Evolutionary conservation across 2,888 invertebrate genomes (phyloP), one percentile per base, ranked within the genome.

Genomic region (Hydraecia micacea): DNA sequence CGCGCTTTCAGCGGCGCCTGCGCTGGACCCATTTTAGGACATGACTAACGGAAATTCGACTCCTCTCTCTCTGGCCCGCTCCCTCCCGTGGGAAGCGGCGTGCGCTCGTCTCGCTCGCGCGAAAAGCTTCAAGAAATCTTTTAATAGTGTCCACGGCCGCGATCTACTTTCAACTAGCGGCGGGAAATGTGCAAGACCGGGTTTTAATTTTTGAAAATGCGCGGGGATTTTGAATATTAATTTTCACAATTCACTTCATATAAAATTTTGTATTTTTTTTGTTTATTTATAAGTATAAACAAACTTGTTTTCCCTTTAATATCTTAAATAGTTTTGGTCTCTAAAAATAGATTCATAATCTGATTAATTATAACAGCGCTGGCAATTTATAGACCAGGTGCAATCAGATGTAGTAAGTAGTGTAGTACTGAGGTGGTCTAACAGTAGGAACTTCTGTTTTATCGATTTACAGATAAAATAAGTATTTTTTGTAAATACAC

Each of bases 21-120:
- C 94, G 96, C 95, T 97, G 97, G 96, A 96, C 97, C 98, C 98
- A 97, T 97, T 97, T 98, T 97, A 97, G 98, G 98, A 97, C 97
- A 97, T 97, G 97, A 97, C 97, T 97, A 97, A 97, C 97, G 97
- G 97, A 97, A 97, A 97, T 97, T 97, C 97, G 97, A 97, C 96
- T 96, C 97, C 96, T 95, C 96, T 95, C 95, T 94, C 94, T 95
- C 95, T 93, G 94, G 90, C 95, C 94, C 94, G 96, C 94, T 97
- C 97, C 88, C 95, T 95, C 97, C 93, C 95, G 95, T 93, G 94
- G 94, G 95, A 94, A 90, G 93, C 91, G 91, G 86, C 89, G 92
- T 95, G 89, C 92, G 91, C 80, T 88, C 91, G 93, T 97, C 97
- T 94, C 97, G 93, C 96, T 97, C 96, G 91, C 96, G 91, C 97